Evolutionary conservation across 2,888 invertebrate species (phyloP), one percentile per base, ranked within the genome.

Genomic region (Thereva nobilitata): DNA sequence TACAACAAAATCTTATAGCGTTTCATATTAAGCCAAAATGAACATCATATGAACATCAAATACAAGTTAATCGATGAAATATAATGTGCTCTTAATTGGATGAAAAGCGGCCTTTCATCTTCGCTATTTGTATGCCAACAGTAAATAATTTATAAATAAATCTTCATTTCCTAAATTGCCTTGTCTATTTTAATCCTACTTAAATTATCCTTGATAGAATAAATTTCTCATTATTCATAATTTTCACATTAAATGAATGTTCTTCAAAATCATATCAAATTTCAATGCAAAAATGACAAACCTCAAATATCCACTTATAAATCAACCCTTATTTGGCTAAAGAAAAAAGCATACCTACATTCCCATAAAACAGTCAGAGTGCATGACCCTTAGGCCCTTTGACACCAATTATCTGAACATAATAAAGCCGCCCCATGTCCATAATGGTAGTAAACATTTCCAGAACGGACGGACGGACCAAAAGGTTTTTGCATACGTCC

Each of bases 401-500:
- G 57, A 59, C 57, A 47, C 57, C 57, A 59, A 59, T 59, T 59
- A 59, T 59, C 35, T 34, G 57, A 56, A 47, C 57, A 47, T 59
- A 59, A 59, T 59, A 59, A 59, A 59, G 37, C 45, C 41, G 38
- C 35, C 41, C 44, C 23, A 23, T 23, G 23, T 23, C 10, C 47
- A 38, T 10, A 45, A 47, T 45, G 57, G 37, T 23, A 6, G 23
- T 12, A 45, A 59, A 23, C 23, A 23, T 23, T 23, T 23, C 23
- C 57, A 59, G 37, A 9, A n/a, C 41, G 57, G n/a, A 37, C 57
- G 37, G 37, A 42, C 12, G 47, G 34, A 47, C 41, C 37, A 2
- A 23, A 23, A 23, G 23, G n/a, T 45, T 61, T 61, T 61, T 61
- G 61, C 61, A 61, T 61, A 49, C 40, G 45, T 23, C 37, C 64